Evolutionary conservation across 2,797 vertebrate genomes (phyloP).

Genomic region (Acanthiza pusilla): DNA sequence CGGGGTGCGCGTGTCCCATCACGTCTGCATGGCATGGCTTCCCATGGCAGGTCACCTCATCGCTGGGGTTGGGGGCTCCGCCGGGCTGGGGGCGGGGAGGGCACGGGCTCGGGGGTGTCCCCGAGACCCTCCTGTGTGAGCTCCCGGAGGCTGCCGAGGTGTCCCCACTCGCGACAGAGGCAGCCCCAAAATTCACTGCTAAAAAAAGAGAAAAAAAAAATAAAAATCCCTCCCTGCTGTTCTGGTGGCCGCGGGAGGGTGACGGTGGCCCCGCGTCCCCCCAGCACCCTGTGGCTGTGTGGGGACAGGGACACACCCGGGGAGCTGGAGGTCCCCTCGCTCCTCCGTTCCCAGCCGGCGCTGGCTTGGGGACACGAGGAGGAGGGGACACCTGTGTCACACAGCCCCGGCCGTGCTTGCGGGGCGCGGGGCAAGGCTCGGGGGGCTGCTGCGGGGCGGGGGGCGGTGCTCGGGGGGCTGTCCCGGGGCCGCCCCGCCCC

Average conservation of each 20-base stretch:
- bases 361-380: not conserved
- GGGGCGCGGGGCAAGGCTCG: not conserved
- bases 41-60: conserved; percentile 33
- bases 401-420: not conserved
- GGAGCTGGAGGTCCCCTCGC: not conserved
- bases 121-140: not conserved
- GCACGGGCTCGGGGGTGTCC: not conserved
- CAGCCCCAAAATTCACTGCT: not conserved
- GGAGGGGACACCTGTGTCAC: not conserved
- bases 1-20: not conserved
- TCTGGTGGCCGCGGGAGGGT: not conserved
- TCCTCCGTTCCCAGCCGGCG: not conserved
- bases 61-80: not conserved
- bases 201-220: not conserved
- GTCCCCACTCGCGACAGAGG: not conserved
- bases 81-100: not conserved
- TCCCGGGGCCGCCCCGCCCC: fast-evolving
- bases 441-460: not conserved
- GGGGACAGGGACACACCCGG: not conserved
- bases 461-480: not conserved
- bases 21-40: conserved; percentile 52
- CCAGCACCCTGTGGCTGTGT: not conserved
- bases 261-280: fast-evolving
- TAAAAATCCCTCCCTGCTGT: not conserved
- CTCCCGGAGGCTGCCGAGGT: not conserved